Evolutionary conservation across 2,797 vertebrate species (phyloP).

Genomic region (Vespertilio murinus): DNA sequence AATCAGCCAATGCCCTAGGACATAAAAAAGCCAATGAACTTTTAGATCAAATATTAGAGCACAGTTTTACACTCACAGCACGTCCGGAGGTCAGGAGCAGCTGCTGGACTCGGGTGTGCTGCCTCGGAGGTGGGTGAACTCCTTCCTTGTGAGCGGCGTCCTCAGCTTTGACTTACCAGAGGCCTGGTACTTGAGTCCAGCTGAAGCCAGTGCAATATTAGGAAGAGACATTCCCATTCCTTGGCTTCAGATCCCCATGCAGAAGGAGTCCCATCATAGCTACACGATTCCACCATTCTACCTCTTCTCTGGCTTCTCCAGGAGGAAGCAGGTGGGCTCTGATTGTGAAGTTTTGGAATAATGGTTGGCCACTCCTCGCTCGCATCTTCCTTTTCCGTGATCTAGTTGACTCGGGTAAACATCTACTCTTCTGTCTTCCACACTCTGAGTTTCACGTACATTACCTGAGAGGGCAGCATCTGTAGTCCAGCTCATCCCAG

Average conservation of each 20-base stretch:
- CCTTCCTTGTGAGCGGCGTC: neutral
- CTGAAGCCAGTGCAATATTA: neutral
- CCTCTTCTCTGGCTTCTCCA: neutral
- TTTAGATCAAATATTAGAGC: neutral
- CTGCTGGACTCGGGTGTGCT: rapidly evolving
- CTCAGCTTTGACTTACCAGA: neutral
- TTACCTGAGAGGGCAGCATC: rapidly evolving
- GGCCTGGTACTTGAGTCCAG: neutral
- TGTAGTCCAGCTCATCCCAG: neutral
- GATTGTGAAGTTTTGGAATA: neutral
- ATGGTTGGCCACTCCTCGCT: neutral
- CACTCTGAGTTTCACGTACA: neutral
- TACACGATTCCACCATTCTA: neutral
- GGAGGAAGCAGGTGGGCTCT: neutral
- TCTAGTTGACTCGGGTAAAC: neutral
- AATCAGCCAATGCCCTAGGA: neutral
- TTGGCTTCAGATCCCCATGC: neutral
- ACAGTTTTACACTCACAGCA: neutral
- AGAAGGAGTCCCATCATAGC: neutral
- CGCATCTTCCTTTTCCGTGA: neutral
- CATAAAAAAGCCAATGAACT: neutral
- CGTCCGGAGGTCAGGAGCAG: neutral
- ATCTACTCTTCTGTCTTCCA: neutral
- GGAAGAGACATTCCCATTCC: neutral
- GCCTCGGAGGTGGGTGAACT: neutral